A percentile compares a stretch with the other conserved stretches of the same genome.
Evolutionary conservation across 2,888 invertebrate genomes (phyloP).

Genomic region (Sthenelais limicola): DNA sequence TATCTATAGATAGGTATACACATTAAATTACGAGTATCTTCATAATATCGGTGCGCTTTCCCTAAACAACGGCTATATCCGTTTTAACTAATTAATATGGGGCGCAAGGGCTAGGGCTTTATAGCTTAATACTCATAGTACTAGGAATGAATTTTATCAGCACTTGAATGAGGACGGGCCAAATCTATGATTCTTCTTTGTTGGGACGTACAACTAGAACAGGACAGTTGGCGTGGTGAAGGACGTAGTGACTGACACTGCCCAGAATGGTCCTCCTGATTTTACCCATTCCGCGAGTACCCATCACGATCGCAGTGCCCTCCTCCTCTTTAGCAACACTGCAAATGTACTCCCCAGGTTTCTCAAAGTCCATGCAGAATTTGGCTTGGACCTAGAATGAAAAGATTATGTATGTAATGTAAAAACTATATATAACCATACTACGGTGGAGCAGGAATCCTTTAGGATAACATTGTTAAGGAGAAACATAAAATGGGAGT

Average conservation of each 20-base stretch:
- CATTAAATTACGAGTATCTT: too few relatives aligned
- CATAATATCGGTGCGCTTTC: too few relatives aligned
- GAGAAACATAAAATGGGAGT: neutral
- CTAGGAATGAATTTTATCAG: neutral
- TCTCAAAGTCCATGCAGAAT: slow-evolving; percentile 33
- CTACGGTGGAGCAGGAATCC: neutral
- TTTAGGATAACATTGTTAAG: neutral
- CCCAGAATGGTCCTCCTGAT: slow-evolving; percentile 35
- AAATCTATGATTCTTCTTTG: slow-evolving; percentile 9
- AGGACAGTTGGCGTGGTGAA: slow-evolving; percentile 29
- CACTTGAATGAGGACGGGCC: too few relatives aligned
- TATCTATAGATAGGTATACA: too few relatives aligned
- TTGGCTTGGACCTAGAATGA: slow-evolving; percentile 21
- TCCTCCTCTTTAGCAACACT: slow-evolving; percentile 14
- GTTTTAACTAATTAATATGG: too few relatives aligned
- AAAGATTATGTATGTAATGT: too few relatives aligned
- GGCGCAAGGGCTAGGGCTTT: too few relatives aligned
- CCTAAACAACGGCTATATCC: too few relatives aligned
- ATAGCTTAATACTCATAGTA: too few relatives aligned
- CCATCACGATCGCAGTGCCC: slow-evolving; percentile 27
- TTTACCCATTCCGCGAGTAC: slow-evolving; percentile 34
- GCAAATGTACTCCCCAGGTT: slow-evolving; percentile 21
- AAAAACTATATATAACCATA: too few relatives aligned
- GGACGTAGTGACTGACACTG: slow-evolving; percentile 36
- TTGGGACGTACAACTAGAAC: slow-evolving; percentile 27